Evolutionary conservation across 2,888 invertebrate species (phyloP).

Genomic region (Neelides folsomi): DNA sequence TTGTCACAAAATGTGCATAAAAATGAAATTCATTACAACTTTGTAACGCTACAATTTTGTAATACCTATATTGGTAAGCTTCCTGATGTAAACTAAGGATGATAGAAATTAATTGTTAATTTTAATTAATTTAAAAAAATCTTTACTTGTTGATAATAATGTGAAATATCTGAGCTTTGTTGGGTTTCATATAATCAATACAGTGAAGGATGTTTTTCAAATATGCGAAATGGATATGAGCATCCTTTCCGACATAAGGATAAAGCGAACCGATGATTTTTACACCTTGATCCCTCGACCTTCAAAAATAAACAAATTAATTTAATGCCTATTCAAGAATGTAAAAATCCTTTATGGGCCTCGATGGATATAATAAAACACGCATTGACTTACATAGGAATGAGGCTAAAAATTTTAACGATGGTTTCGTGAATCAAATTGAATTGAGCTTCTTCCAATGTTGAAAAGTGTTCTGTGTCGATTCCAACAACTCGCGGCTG

Average conservation of each 20-base stretch:
- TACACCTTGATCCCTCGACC: constrained; percentile 57
- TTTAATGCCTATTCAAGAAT: too few relatives aligned
- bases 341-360: too few relatives aligned
- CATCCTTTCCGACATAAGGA: constrained; percentile 60
- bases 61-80: background rate
- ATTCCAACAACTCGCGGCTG: background rate
- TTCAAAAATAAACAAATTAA: constrained; percentile 38
- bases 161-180: constrained; percentile 55
- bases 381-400: constrained; percentile 15
- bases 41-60: too few relatives aligned
- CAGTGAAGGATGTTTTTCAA: constrained; percentile 64
- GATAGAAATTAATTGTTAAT: constrained; percentile 26
- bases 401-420: constrained; percentile 11
- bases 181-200: constrained; percentile 56
- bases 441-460: constrained; percentile 14
- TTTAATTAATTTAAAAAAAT: constrained; percentile 16
- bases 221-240: constrained; percentile 58
- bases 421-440: constrained; percentile 17
- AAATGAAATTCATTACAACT: too few relatives aligned
- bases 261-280: constrained; percentile 51
- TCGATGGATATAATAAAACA: too few relatives aligned
- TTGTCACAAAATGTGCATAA: too few relatives aligned
- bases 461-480: constrained; percentile 8
- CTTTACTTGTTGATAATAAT: constrained; percentile 62
- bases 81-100: constrained; percentile 2